Conservation (phyloP, 2,797 vertebrate species). For the Phoxinus dragarum region DNA sequence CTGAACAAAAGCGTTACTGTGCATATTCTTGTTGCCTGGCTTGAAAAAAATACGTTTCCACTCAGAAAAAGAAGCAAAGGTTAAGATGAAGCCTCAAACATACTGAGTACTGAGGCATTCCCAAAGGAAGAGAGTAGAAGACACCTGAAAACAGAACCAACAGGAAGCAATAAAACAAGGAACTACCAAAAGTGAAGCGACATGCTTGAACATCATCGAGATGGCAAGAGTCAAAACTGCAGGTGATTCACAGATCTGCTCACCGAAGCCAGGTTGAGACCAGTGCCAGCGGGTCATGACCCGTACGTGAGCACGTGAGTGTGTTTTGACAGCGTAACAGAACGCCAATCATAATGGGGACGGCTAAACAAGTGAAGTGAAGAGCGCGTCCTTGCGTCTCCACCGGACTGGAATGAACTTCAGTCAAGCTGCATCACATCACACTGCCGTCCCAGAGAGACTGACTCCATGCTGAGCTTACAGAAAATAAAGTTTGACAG, state of each 20-base stretch:
- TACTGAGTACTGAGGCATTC: not conserved
- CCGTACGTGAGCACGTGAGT: not conserved
- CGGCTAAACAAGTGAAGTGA: not conserved
- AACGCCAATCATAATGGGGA: not conserved
- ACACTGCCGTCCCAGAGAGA: conserved; percentile 9
- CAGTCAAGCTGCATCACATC: conserved; percentile 34
- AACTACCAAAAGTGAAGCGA: not conserved
- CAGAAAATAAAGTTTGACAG: conserved; percentile 4
- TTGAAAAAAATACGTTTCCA: not conserved
- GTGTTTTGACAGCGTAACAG: not conserved
- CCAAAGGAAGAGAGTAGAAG: not conserved
- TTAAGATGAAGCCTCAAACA: not conserved
- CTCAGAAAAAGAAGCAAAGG: not conserved
- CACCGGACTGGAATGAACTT: conserved; percentile 17
- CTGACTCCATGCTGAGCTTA: conserved; percentile 11
- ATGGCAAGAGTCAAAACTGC: not conserved
- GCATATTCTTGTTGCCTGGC: not conserved
- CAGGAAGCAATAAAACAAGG: not conserved
- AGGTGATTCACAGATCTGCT: not conserved
- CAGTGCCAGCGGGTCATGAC: conserved; percentile 10
- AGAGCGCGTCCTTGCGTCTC: conserved; percentile 13
- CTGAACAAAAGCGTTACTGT: not conserved
- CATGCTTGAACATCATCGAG: not conserved
- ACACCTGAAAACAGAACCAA: not conserved
- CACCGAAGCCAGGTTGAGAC: not conserved